Base-by-base conservation (phyloP, 2,113 vertebrate genomes). In the Oryzias melastigma region DNA sequence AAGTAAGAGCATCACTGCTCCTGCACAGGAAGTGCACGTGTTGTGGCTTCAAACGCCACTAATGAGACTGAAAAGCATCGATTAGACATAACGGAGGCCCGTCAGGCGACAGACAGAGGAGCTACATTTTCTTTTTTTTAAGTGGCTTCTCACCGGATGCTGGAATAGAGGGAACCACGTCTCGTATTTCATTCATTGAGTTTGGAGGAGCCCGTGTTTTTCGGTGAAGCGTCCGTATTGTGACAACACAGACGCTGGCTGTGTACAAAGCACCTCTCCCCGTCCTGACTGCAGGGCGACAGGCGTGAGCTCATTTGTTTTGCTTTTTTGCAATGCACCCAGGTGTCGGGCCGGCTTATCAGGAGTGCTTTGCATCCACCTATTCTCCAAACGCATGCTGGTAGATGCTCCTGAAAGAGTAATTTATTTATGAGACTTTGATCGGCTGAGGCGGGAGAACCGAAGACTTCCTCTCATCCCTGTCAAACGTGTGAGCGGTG, bases 191-290 rank as follows among this genome's bases (percentile, higher is more conserved):
- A 71, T 83, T 72, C 65, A 71, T 66, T 48, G 27, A 29, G 52
- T 77, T 78, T 66, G 1, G 43, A 73, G 59, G 55, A 75, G 49
- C 58, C 57, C 7, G 48, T 86, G 70, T 84, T 84, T 82, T 83
- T 82, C 80, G 83, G 83, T 84, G 62, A 78, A 72, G 81, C 67
- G 62, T 71, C 67, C 71, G 65, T 85, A 80, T 87, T 85, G 57
- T 87, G 80, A 68, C 86, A 82, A 85, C 76, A 80, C 12, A 10
- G 52, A 62, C 7, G 16, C 41, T 52, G 71, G 50, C 78, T 86
- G 84, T 89, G 76, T 83, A 88, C 88, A 88, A 84, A 87, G 73
- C 85, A 78, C 53, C 59, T 69, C 62, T 77, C 61, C 29, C 8
- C 64, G 62, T 68, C 86, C 81, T 82, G 73, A 71, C 79, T 80